A percentile compares a stretch with the other conserved stretches of the same genome.
Conservation (phyloP, 2,888 invertebrate species). For the Diarsia rubi region DNA sequence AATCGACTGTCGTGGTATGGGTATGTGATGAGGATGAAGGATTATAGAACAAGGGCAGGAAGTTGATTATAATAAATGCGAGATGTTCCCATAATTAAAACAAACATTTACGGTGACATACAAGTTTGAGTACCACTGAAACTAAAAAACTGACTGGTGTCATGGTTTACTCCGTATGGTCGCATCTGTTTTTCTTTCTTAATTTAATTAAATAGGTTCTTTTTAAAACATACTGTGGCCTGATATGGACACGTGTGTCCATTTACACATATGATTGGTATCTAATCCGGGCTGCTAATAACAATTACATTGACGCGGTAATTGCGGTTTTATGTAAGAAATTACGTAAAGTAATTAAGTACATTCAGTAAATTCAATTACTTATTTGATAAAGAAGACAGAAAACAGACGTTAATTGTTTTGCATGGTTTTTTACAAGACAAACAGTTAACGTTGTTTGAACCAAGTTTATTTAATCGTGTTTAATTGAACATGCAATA, state of each 20-base stretch:
- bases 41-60: too few species aligned
- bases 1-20: too few species aligned
- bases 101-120: not conserved
- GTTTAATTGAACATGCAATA: too few species aligned
- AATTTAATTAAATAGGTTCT: conserved; percentile 3
- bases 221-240: not conserved
- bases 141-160: conserved; percentile 25
- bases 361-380: conserved; percentile 32
- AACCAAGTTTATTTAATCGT: too few species aligned
- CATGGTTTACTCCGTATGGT: conserved; percentile 24
- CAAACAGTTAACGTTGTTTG: not conserved
- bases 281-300: conserved; percentile 33
- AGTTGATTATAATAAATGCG: not conserved
- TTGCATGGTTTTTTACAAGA: not conserved
- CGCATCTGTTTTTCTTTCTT: not conserved
- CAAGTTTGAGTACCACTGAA: conserved; percentile 32
- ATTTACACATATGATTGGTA: conserved; percentile 6
- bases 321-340: conserved; percentile 21
- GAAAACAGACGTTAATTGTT: conserved; percentile 8
- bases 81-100: not conserved
- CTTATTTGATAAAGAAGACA: conserved; percentile 35
- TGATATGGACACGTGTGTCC: conserved; percentile 10
- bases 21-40: too few species aligned
- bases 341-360: conserved; percentile 19
- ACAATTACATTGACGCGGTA: conserved; percentile 29